These are phyloP conservation scores for Theocolax elegans DNA, from an alignment of 1,140 invertebrate genomes.

Conservation along the genomic window DNA sequence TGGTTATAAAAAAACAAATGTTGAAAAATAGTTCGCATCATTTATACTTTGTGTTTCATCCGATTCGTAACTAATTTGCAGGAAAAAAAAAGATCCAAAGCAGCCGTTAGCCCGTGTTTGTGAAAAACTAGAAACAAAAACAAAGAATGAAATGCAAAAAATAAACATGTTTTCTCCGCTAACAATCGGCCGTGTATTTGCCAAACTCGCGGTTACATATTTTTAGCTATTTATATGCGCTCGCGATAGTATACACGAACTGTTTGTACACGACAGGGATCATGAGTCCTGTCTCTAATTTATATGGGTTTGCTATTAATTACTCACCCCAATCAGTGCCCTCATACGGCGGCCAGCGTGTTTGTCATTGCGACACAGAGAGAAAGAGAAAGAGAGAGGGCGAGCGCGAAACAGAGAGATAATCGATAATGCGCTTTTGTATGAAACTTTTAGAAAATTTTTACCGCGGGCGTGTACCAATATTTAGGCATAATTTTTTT, in stretches of 20 bases:
- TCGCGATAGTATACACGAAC: neutral
- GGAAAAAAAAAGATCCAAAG: neutral
- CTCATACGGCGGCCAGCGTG: neutral
- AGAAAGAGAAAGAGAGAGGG: neutral
- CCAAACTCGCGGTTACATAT: neutral
- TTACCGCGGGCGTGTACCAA: too few species aligned
- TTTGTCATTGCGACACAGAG: neutral
- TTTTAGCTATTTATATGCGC: slow-evolving; percentile 27
- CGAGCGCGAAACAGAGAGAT: neutral
- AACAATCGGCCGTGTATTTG: neutral
- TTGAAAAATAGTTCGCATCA: too few species aligned
- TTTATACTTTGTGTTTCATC: too few species aligned
- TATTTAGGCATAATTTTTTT: too few species aligned
- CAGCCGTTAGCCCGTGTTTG: neutral
- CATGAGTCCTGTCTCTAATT: slow-evolving; percentile 60
- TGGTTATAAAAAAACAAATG: too few species aligned
- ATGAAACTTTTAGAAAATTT: too few species aligned
- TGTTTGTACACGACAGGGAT: slow-evolving; percentile 28
- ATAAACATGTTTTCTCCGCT: neutral
- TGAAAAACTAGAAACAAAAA: too few species aligned
- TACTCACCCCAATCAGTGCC: slow-evolving; percentile 58
- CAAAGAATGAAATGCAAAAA: slow-evolving; percentile 14
- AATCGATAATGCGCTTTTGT: too few species aligned
- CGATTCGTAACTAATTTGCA: slow-evolving; percentile 2
- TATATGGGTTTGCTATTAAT: slow-evolving; percentile 68